Percentiles rank a stretch among this genome's conserved stretches.
Conservation (phyloP, 2,888 invertebrate species). For the Mallateleia sp. region DNA sequence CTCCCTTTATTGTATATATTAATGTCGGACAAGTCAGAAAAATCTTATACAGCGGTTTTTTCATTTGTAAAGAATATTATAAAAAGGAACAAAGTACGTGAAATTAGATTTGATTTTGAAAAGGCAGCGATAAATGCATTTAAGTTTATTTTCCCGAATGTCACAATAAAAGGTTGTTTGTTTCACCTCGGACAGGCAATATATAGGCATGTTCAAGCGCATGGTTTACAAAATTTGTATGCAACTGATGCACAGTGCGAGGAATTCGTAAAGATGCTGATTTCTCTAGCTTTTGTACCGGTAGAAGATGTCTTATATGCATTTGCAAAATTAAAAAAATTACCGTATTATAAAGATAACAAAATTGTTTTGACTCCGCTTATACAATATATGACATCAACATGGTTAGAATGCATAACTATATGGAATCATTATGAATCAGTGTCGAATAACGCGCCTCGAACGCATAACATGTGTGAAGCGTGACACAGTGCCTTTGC, state of each 20-base stretch:
- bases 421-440: neutral
- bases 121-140: neutral
- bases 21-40: neutral
- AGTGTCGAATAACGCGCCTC: neutral
- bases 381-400: neutral
- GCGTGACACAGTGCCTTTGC: neutral
- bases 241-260: constrained; percentile 11
- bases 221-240: neutral
- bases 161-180: constrained; percentile 11
- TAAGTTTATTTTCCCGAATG: no score
- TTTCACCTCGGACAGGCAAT: constrained; percentile 22
- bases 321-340: neutral
- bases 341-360: neutral
- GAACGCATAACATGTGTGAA: neutral
- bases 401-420: neutral
- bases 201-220: neutral
- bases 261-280: constrained; percentile 21
- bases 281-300: constrained; percentile 3
- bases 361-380: neutral
- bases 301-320: neutral
- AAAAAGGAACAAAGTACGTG: no score
- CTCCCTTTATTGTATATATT: neutral
- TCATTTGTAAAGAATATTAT: neutral
- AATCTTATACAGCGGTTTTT: neutral
- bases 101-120: neutral